phyloP scores from a whole-genome alignment of 2,797 vertebrate genomes.

The Syngnathus acus region DNA sequence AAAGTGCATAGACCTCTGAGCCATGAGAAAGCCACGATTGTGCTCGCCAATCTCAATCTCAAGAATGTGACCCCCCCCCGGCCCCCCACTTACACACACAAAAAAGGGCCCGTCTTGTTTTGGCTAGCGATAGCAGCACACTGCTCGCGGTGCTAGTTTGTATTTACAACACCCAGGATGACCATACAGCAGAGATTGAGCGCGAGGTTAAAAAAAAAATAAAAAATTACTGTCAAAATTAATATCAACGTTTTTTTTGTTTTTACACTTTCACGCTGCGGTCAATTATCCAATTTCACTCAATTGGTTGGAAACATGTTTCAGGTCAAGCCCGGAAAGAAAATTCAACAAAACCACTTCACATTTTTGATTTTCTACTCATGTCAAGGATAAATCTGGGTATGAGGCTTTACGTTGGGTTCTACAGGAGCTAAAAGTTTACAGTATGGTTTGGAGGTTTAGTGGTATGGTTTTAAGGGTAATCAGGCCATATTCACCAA shows the following conservation, averaged over 20 bases:
- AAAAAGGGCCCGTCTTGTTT: constrained; percentile 28
- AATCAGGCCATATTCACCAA: too few relatives aligned
- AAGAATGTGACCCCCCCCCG: constrained; percentile 9
- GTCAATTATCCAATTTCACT: too few relatives aligned
- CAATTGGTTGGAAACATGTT: too few relatives aligned
- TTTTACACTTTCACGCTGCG: constrained; percentile 51
- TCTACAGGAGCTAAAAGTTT: too few relatives aligned
- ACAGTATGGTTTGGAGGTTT: too few relatives aligned
- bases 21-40: constrained; percentile 49
- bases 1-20: constrained; percentile 57
- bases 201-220: constrained; percentile 73
- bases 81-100: constrained; percentile 2
- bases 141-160: constrained; percentile 1
- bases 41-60: constrained; percentile 48
- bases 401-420: too few relatives aligned
- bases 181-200: constrained; percentile 79
- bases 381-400: too few relatives aligned
- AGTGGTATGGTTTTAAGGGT: too few relatives aligned
- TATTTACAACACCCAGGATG: constrained; percentile 78
- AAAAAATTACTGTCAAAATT: constrained; percentile 64
- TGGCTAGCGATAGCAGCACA: constrained; percentile 22
- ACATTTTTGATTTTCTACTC: too few relatives aligned
- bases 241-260: constrained; percentile 43
- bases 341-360: too few relatives aligned
- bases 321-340: too few relatives aligned